Evolutionary conservation across 2,888 invertebrate species (phyloP).

Genomic region (Cynaeus angustus): DNA sequence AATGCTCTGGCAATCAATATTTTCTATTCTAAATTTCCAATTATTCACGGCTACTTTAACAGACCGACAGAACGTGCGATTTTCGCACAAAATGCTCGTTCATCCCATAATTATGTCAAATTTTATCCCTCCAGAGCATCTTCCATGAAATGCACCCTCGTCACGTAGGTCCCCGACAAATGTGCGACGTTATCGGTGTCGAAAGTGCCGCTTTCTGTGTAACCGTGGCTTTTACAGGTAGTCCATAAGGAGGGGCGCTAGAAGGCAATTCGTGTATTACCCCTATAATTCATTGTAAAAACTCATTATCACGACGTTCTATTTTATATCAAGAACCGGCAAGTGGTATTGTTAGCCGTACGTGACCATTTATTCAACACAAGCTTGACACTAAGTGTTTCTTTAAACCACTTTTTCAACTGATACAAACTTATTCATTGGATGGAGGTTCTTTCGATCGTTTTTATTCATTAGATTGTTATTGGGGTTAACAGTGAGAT

Average conservation of each 20-base stretch:
- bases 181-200: slow-evolving; percentile 14
- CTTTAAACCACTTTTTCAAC: slow-evolving; percentile 18
- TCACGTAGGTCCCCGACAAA: slow-evolving; percentile 12
- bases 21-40: too few relatives aligned
- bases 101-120: neutral
- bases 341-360: slow-evolving; percentile 9
- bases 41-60: neutral
- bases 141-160: slow-evolving; percentile 15
- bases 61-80: neutral
- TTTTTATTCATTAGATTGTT: slow-evolving; percentile 35
- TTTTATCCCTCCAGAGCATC: neutral
- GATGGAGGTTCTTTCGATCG: neutral
- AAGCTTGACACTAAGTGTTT: slow-evolving; percentile 13
- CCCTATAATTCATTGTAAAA: slow-evolving; percentile 33
- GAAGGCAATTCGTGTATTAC: slow-evolving; percentile 25
- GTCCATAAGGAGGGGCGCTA: neutral
- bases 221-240: neutral
- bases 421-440: slow-evolving; percentile 23
- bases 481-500: slow-evolving; percentile 31
- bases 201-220: neutral
- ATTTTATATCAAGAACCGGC: slow-evolving; percentile 3
- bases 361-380: slow-evolving; percentile 20
- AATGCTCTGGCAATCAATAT: too few relatives aligned
- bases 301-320: slow-evolving; percentile 22
- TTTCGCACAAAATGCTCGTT: too few relatives aligned